Evolutionary conservation across 2,888 invertebrate species (phyloP).

Genomic region (Eupsilia transversa): DNA sequence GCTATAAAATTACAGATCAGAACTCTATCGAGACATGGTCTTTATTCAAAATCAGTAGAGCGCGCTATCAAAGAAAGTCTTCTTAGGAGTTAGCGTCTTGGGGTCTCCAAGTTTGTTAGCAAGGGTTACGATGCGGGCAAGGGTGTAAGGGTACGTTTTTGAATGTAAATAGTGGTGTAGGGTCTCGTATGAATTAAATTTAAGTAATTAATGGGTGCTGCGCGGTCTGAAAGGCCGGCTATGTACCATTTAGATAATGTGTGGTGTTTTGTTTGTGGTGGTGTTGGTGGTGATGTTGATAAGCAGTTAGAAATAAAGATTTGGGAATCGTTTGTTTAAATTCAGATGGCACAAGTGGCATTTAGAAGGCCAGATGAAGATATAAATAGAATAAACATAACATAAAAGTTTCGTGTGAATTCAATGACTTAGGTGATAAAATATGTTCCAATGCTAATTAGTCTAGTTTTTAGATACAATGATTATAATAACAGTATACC

Average conservation of each 20-base stretch:
- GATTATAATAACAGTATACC: too few relatives aligned
- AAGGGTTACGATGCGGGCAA: constrained; percentile 89
- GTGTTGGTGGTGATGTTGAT: not conserved
- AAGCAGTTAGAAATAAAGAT: constrained; percentile 26
- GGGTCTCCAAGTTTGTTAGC: constrained; percentile 88
- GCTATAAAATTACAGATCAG: constrained; percentile 91
- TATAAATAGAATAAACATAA: too few relatives aligned
- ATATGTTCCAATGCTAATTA: too few relatives aligned
- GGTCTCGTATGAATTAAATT: constrained; percentile 90
- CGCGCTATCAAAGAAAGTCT: constrained; percentile 90
- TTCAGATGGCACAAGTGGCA: not conserved
- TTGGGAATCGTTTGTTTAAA: not conserved
- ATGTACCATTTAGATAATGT: constrained; percentile 77
- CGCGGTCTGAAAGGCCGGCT: constrained; percentile 66
- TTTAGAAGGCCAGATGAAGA: too few relatives aligned
- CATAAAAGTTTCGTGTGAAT: too few relatives aligned
- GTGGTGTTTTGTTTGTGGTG: constrained; percentile 71
- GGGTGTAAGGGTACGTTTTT: constrained; percentile 85
- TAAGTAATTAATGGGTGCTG: constrained; percentile 89
- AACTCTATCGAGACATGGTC: constrained; percentile 89
- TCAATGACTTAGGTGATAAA: too few relatives aligned
- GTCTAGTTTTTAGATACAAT: too few relatives aligned
- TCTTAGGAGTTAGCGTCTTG: constrained; percentile 89
- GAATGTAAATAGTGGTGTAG: constrained; percentile 89
- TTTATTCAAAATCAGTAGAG: constrained; percentile 88